Evolutionary conservation across 2,113 vertebrate species (phyloP).

Genomic region (Varanus komodoensis): DNA sequence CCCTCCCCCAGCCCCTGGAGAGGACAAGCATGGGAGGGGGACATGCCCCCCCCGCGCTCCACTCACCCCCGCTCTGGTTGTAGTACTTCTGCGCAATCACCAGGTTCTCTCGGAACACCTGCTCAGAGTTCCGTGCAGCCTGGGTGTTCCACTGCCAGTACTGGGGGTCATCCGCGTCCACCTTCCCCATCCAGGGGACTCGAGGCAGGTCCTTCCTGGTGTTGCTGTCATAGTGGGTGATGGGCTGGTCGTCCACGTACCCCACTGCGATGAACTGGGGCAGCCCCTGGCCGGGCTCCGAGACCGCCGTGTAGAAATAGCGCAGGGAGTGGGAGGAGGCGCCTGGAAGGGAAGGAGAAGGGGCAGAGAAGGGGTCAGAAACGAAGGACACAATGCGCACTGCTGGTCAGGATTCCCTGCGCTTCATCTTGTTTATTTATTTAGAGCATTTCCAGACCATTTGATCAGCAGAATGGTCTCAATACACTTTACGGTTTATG

Average conservation of each 20-base stretch:
- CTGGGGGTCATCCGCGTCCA: accelerated
- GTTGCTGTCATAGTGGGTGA: conserved; percentile 13
- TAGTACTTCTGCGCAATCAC: accelerated
- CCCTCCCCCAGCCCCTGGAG: too few relatives aligned
- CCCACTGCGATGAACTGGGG: background rate
- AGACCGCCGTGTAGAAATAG: background rate
- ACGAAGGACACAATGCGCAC: too few relatives aligned
- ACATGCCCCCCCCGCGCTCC: background rate
- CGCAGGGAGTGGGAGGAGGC: background rate
- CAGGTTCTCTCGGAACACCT: accelerated
- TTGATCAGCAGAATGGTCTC: too few relatives aligned
- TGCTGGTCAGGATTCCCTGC: too few relatives aligned
- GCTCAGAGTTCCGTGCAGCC: accelerated
- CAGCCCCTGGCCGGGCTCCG: background rate
- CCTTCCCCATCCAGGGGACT: conserved; percentile 26
- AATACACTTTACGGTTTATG: too few relatives aligned
- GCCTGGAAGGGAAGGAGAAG: background rate
- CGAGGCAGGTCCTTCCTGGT: background rate
- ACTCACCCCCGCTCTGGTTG: conserved; percentile 36
- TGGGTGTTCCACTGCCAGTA: accelerated
- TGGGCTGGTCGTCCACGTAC: conserved; percentile 27
- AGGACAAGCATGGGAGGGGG: too few relatives aligned
- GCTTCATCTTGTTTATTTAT: too few relatives aligned
- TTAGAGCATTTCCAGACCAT: too few relatives aligned
- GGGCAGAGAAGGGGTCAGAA: background rate